Evolutionary conservation across 2,113 vertebrate genomes (phyloP), one percentile per base, ranked within the genome.

Genomic region (Hemicordylus capensis): DNA sequence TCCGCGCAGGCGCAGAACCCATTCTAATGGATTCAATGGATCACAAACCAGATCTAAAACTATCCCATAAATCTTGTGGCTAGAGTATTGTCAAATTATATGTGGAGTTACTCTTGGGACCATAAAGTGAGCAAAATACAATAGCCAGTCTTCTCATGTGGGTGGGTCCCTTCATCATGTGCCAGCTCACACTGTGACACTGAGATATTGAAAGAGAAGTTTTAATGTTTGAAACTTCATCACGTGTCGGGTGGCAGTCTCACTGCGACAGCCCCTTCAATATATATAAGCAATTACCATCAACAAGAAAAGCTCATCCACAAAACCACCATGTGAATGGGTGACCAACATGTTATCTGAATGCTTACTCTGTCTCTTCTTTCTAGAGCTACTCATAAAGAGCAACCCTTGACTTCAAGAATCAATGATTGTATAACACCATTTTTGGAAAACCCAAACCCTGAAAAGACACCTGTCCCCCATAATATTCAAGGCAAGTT

Each of bases 401-500:
- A 51, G 73, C 28, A 51, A 19, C 46, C 31, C 46, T 12, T 51
- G 58, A 2, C 44, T 85, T 77, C 6, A 77, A 56, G 61, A 1
- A 2, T 83, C n/a, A 2, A 44, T 80, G 42, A 74, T 22, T 63
- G 67, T 77, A 63, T 83, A 48, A 37, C 3, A 11, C 6, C 61
- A 48, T 22, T 77, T 8, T n/a, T 85, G 48, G 42, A 39, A 51
- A 77, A 87, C 39, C 11, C 6, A 69, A 39, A 42, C 2, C 48
- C 12, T 37, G 9, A 87, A 76, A 70, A 75, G 76, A 44, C n/a
- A 83, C 19, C 86, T 67, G 77, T 79, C 59, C 59, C 10, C 66
- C 81, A 54, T n/a, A 91, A 87, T 19, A 15, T 34, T 34, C 7
- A 81, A 59, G 24, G 9, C 31, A 83, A 69, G 46, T 78, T 79